Evolutionary conservation across 2,888 invertebrate genomes (phyloP), one percentile per base, ranked within the genome.

Genomic region (Nasonia oneida): DNA sequence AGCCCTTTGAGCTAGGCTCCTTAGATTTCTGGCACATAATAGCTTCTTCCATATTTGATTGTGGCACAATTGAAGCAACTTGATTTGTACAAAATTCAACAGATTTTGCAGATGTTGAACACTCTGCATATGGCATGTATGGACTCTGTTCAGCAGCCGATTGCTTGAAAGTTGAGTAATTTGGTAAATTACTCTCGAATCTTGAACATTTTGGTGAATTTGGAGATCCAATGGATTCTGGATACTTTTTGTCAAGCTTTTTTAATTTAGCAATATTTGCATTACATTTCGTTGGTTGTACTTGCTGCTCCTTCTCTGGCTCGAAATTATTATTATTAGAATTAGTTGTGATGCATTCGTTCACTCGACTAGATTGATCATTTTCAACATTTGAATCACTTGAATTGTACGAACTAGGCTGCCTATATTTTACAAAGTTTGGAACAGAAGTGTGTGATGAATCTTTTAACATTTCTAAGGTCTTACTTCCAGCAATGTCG

Each of bases 401-500:
- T 74, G 74, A 14, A 78, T 82, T 77, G 15, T 74, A 75, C 4
- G 76, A 37, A 14, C n/a, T 53, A 37, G 81, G 80, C 15, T 87
- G 86, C 67, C 78, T 70, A 75, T 82, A 47, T 53, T 86, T 83
- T 23, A 61, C 15, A 78, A 78, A 85, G 73, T 83, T 87, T 47
- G 67, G 15, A 70, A 33, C 37, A 18, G 85, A 79, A 67, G 33
- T 77, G 12, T 77, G 76, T 14, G 76, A 76, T 0, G 91, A 90
- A 39, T 91, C 91, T 86, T 90, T 91, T 67, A 93, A 86, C 93
- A 93, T 93, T 15, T 93, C 93, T 8, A 93, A 85, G 0, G 92
- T 93, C 81, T 93, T 93, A 0, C 92, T 92, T 29, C 91, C 92
- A 6, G 90, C 90, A 3, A 93, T 92, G 78, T 91, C 91, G 47